A percentile compares a stretch with the other conserved stretches of the same genome.
These are phyloP conservation scores for Bradynema listronoti DNA, from an alignment of 1,140 invertebrate species.

Conservation along the genomic window DNA sequence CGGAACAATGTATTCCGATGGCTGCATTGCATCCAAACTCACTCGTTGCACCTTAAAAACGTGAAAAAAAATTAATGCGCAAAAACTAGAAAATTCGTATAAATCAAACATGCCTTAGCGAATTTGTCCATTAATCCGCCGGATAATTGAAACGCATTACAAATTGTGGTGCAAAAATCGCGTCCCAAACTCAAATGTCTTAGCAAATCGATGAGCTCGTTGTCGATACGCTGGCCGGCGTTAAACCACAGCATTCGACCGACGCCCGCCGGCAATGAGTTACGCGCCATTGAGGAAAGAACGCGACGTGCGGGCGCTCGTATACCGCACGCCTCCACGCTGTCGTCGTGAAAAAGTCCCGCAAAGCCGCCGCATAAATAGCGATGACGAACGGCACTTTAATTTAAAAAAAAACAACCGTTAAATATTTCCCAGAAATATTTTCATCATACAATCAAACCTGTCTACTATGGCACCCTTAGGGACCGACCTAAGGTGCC, in stretches of 20 bases:
- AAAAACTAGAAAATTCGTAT: background rate
- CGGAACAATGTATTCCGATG: background rate
- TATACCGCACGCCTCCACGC: slow-evolving; percentile 31
- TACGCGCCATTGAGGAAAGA: background rate
- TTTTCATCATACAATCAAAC: too few relatives aligned
- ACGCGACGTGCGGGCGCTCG: background rate
- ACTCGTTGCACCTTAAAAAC: background rate
- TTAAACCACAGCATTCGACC: slow-evolving; percentile 21
- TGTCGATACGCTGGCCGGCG: slow-evolving; percentile 12
- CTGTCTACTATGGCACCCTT: too few relatives aligned
- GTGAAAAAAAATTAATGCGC: background rate
- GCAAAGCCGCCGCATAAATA: slow-evolving; percentile 24
- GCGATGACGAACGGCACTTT: slow-evolving; percentile 46
- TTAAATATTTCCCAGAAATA: too few relatives aligned
- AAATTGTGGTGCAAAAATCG: slow-evolving; percentile 13
- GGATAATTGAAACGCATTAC: background rate
- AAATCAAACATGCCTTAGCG: too few relatives aligned
- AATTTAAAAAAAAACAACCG: too few relatives aligned
- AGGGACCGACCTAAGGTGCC: too few relatives aligned
- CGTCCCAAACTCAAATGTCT: slow-evolving; percentile 23
- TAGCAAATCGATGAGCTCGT: slow-evolving; percentile 26
- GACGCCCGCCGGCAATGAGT: slow-evolving; percentile 1
- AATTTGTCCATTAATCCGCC: background rate
- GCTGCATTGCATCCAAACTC: background rate
- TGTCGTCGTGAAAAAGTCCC: slow-evolving; percentile 42